Percentiles rank a stretch among this genome's conserved stretches.
phyloP scores from a whole-genome alignment of 2,888 invertebrate species.

The Drosophila mercatorum region DNA sequence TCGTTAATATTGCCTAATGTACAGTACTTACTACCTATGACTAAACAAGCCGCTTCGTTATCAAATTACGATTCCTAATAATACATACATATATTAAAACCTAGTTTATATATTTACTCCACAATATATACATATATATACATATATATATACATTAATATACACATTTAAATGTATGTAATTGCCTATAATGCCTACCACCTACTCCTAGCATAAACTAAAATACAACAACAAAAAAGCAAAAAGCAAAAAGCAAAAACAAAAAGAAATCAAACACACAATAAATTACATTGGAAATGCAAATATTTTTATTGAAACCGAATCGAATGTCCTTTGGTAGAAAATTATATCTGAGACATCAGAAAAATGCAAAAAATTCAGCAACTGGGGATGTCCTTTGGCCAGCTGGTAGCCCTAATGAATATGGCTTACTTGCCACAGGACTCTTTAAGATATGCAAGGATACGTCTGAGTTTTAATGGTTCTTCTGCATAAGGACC shows the following conservation, averaged over 20 bases:
- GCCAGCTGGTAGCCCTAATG: not conserved
- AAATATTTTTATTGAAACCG: not conserved
- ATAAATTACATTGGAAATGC: slow-evolving; percentile 41
- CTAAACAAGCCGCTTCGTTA: slow-evolving; percentile 43
- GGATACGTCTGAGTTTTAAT: too few relatives aligned
- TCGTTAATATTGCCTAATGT: slow-evolving; percentile 43
- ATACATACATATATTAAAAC: slow-evolving; percentile 30
- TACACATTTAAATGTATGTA: slow-evolving; percentile 19
- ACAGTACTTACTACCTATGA: slow-evolving; percentile 48
- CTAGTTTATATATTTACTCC: slow-evolving; percentile 11
- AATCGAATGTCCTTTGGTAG: not conserved
- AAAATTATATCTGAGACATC: too few relatives aligned
- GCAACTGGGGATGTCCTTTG: not conserved
- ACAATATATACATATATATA: slow-evolving; percentile 11
- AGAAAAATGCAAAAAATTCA: not conserved
- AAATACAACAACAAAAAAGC: slow-evolving; percentile 16
- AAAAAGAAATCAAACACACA: slow-evolving; percentile 30
- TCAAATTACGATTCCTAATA: slow-evolving; percentile 43
- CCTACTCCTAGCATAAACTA: slow-evolving; percentile 43
- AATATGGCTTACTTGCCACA: not conserved
- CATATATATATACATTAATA: not conserved
- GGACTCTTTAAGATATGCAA: not conserved
- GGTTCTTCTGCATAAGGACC: too few relatives aligned
- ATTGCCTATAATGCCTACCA: slow-evolving; percentile 44
- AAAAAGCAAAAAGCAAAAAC: slow-evolving; percentile 19